Percentiles rank a stretch among this genome's conserved stretches.
Conservation (phyloP, 2,888 invertebrate genomes). For the Serripes groenlandicus region DNA sequence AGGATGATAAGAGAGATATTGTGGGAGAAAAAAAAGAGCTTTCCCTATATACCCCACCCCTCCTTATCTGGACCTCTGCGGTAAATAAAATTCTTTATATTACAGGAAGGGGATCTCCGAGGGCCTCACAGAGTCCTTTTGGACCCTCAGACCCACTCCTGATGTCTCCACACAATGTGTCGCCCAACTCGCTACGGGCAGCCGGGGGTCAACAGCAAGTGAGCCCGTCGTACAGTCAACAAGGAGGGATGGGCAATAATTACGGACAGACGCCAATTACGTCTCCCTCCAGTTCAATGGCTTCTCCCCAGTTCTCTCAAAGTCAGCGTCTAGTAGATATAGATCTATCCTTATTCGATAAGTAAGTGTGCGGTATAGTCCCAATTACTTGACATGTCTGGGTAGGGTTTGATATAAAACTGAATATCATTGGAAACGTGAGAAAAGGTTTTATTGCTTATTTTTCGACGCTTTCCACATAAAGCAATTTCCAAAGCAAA, state of each 20-base stretch:
- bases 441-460: no score
- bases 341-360: constrained; percentile 65
- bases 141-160: constrained; percentile 81
- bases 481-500: no score
- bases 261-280: constrained; percentile 35
- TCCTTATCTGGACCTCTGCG: background rate
- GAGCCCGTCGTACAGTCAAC: constrained; percentile 77
- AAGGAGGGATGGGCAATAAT: constrained; percentile 21
- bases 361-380: constrained; percentile 56
- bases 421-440: no score
- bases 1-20: no score
- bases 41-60: background rate
- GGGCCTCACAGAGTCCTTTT: constrained; percentile 79
- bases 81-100: background rate
- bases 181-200: constrained; percentile 75
- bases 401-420: no score
- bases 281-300: constrained; percentile 39
- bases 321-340: constrained; percentile 70
- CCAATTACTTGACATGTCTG: no score
- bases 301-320: constrained; percentile 56
- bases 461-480: no score
- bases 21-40: no score
- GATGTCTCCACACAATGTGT: constrained; percentile 81
- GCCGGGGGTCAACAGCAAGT: constrained; percentile 67
- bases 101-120: constrained; percentile 80